Evolutionary conservation across 2,797 vertebrate genomes (phyloP).

Genomic region (Lophotriccus pileatus): DNA sequence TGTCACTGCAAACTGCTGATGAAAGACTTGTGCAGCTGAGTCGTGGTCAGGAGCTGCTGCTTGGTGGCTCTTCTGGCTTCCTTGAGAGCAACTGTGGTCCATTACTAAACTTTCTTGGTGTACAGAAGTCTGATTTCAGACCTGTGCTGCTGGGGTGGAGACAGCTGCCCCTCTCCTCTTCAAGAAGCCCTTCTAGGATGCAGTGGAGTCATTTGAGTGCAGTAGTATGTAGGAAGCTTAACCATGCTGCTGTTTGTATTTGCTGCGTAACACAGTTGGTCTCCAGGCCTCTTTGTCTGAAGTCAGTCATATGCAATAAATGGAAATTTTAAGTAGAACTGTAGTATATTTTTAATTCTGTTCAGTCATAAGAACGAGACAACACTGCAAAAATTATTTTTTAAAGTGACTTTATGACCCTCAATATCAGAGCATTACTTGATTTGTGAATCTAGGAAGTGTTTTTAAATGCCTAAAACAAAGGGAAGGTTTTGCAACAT

Average conservation of each 20-base stretch:
- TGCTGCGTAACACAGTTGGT: not conserved
- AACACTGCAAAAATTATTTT: slow-evolving; percentile 9
- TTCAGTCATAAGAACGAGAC: not conserved
- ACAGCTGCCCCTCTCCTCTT: not conserved
- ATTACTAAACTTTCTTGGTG: not conserved
- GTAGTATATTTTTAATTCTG: not conserved
- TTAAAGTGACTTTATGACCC: not conserved
- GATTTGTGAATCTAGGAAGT: not conserved
- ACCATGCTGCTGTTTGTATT: not conserved
- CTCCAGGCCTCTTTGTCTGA: not conserved
- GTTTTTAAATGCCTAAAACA: not conserved
- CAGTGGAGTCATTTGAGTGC: not conserved
- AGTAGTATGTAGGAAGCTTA: not conserved
- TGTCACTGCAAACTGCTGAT: not conserved
- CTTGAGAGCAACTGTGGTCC: not conserved
- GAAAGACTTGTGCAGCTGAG: not conserved
- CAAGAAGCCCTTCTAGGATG: not conserved
- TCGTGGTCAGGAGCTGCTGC: not conserved
- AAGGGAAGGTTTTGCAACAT: not conserved
- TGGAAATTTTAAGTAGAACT: not conserved
- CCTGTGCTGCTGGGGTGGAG: not conserved
- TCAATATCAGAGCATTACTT: slow-evolving; percentile 15
- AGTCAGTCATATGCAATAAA: not conserved
- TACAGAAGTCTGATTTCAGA: not conserved
- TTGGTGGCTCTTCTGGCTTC: not conserved